Evolutionary conservation across 2,888 invertebrate genomes (phyloP).

Genomic region (Scaptomyza reducta): DNA sequence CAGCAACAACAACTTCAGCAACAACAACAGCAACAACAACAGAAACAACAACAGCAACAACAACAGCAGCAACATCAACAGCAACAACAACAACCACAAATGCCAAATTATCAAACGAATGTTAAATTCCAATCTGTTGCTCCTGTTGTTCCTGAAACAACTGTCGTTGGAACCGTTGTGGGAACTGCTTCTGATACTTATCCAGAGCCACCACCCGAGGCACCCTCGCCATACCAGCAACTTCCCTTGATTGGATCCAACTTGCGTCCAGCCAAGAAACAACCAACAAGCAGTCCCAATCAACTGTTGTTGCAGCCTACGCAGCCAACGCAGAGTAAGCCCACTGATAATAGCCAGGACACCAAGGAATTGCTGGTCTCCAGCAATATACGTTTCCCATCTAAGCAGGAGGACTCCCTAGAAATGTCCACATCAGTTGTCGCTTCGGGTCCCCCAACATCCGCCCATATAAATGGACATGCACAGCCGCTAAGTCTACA

Average conservation of each 20-base stretch:
- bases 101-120: constrained; percentile 69
- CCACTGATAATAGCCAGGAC: constrained; percentile 54
- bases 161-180: constrained; percentile 5
- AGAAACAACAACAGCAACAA: no score
- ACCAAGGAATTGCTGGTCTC: constrained; percentile 82
- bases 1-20: constrained; percentile 7
- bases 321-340: background rate
- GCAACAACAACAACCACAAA: constrained; percentile 44
- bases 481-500: constrained; percentile 83
- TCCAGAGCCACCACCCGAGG: constrained; percentile 69
- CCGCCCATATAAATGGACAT: constrained; percentile 82
- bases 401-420: constrained; percentile 69
- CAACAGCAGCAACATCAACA: constrained; percentile 2
- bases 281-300: constrained; percentile 4
- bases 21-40: background rate
- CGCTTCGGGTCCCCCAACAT: constrained; percentile 62
- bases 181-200: constrained; percentile 16
- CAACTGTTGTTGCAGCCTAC: constrained; percentile 10
- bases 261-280: constrained; percentile 42
- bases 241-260: constrained; percentile 72
- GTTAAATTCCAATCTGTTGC: constrained; percentile 34
- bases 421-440: constrained; percentile 61
- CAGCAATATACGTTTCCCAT: constrained; percentile 83
- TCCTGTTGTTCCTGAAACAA: background rate
- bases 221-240: constrained; percentile 79